Base-by-base conservation (phyloP, 1,140 invertebrate genomes). In the Lerema accius region DNA sequence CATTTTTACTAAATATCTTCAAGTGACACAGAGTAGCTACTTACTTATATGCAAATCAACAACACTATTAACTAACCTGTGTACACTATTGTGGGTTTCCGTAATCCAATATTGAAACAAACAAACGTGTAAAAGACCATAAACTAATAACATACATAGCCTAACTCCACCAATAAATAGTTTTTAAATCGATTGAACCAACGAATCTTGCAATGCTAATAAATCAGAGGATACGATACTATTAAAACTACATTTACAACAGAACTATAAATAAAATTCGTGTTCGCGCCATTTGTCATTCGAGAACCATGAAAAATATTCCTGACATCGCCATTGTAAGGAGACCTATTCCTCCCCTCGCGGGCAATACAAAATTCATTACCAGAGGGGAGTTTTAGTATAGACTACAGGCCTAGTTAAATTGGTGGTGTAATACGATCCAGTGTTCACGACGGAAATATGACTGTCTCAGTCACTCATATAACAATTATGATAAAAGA, bases 231-330 rank as follows among this genome's bases (percentile, higher is more conserved):
- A 45, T 39, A 63, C 56, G 65, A 67, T 53, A 63, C 73, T 77
- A 82, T 84, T 80, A 84, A 82, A 84, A 82, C 48, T 55, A 66
- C 74, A 82, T 84, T 84, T 80, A 76, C 73, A 69, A 70, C 43
- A 48, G 45, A 56, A 46, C 60, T 60, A 67, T 78, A 82, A 75
- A 84, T 78, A 76, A 78, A 78, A 75, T 79, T 81, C 73, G 79
- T 80, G 65, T 71, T 68, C 48, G 65, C 66, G 40, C 73, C 67
- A 76, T 78, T 73, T 73, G 69, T 78, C 80, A 81, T 73, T 68
- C 64, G 66, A 61, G 65, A 28, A 75, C 67, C 74, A 79, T 77
- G 80, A 74, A 80, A 79, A 78, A 80, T 78, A 70, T 67, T 73
- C 69, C 32, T 59, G 49, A 56, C 63, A 13, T 19, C 3, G 19